Conservation (phyloP, 2,888 invertebrate species). For the Volucella bombylans region DNA sequence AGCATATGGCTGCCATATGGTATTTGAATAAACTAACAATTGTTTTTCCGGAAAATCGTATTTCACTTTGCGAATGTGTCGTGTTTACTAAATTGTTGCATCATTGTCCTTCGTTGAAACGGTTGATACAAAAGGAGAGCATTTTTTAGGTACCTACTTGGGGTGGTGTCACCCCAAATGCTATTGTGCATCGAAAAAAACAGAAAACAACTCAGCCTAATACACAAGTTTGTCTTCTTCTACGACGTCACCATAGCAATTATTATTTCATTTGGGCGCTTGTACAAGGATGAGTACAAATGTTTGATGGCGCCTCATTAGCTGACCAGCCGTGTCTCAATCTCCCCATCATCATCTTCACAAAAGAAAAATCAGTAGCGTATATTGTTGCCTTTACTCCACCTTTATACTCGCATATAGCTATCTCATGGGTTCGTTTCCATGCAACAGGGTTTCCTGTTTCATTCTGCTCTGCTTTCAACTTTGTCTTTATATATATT, state of each 20-base stretch:
- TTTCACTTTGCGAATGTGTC: neutral
- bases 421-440: slow-evolving; percentile 63
- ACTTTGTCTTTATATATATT: slow-evolving; percentile 65
- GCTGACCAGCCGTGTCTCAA: slow-evolving; percentile 70
- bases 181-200: slow-evolving; percentile 9
- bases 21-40: neutral
- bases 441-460: slow-evolving; percentile 74
- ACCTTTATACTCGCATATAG: slow-evolving; percentile 23
- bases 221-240: slow-evolving; percentile 40
- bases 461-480: slow-evolving; percentile 62
- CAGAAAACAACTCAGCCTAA: slow-evolving; percentile 22
- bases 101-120: slow-evolving; percentile 15
- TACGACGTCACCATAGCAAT: slow-evolving; percentile 70
- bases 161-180: slow-evolving; percentile 12
- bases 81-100: slow-evolving; percentile 49
- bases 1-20: slow-evolving; percentile 40
- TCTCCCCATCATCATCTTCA: slow-evolving; percentile 62
- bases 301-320: slow-evolving; percentile 72
- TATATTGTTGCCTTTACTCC: slow-evolving; percentile 64
- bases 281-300: slow-evolving; percentile 62
- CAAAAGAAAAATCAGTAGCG: slow-evolving; percentile 63
- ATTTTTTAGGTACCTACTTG: slow-evolving; percentile 1
- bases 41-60: slow-evolving; percentile 1
- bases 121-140: slow-evolving; percentile 21
- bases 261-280: slow-evolving; percentile 70